These are phyloP conservation scores for Uria aalge DNA, from an alignment of 2,113 vertebrate genomes.

Conservation along the genomic window DNA sequence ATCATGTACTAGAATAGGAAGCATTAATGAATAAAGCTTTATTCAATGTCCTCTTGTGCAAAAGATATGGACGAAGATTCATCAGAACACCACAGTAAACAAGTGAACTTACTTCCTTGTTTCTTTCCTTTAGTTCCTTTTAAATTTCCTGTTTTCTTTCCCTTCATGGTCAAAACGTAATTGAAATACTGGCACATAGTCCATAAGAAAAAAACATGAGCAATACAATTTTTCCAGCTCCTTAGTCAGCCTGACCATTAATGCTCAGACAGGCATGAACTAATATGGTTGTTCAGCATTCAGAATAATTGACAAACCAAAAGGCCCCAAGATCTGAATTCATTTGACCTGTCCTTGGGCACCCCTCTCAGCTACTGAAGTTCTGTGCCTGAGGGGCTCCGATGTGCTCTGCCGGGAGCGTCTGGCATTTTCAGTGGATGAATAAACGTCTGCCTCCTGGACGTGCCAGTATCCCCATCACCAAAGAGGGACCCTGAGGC, in stretches of 20 bases:
- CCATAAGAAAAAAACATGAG: background rate
- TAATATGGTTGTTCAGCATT: background rate
- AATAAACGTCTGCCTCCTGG: background rate
- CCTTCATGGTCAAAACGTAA: background rate
- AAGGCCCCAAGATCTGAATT: background rate
- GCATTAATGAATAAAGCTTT: background rate
- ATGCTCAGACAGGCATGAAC: background rate
- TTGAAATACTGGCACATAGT: background rate
- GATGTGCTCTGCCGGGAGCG: background rate
- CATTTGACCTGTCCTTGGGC: background rate
- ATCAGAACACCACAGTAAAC: background rate
- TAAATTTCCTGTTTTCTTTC: background rate
- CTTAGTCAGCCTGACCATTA: background rate
- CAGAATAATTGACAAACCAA: background rate
- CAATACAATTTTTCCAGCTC: background rate
- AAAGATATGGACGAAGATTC: background rate
- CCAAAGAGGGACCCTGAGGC: background rate
- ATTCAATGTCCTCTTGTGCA: background rate
- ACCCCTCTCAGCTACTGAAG: background rate
- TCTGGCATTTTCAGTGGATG: background rate
- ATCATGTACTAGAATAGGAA: background rate
- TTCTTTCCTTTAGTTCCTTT: background rate
- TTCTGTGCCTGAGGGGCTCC: rapidly evolving
- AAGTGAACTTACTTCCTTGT: background rate
- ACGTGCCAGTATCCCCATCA: background rate